Base-by-base conservation (phyloP, 2,888 invertebrate species). In the Acronicta aceris region DNA sequence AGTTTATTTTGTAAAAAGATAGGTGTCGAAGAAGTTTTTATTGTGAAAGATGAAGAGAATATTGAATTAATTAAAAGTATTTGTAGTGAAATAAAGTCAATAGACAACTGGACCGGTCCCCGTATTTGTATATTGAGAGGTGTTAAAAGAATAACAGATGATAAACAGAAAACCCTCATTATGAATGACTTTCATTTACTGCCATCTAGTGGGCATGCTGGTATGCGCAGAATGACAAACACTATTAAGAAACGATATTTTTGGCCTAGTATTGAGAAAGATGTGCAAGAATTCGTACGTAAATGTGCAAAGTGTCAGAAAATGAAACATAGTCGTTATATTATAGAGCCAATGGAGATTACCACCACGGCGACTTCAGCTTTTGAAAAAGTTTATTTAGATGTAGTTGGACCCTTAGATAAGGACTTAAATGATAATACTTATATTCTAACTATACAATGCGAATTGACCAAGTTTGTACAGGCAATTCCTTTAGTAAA, bases 151-250 rank as follows among this genome's bases (percentile, higher is more conserved):
- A 56, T 56, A 45, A 17, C 0, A 15, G 21, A 48, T 15, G 40
- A 46, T 15, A 21, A 55, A 0, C 55, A 60, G 5, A 60, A 46
- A 2, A 27, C 4, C 4, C 8, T 62, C 0, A 57, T 57, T 10
- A 48, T 62, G 10, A 57, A 62, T 27, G 57, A 62, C 8, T 62
- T 53, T 12, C 62, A 62, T 45, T 45, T 62, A 30, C 12, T 62
- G 7, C 65, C 57, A 9, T 25, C 59, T 5, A 63, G 56, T 40
- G 59, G 63, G 5, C 57, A 67, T 50, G 57, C 59, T 25, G 65
- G 68, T 7, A 40, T 69, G n/a, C 52, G 63, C 3, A 52, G 65
- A 36, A 65, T 65, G 57, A 8, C 51, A 12, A 60, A 60, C 54
- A 63, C 33, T 21, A 21, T 21, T 21, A 21, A 21, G n/a, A 21